Conservation (phyloP, 2,888 invertebrate genomes). For the Hofmannophila pseudospretella region DNA sequence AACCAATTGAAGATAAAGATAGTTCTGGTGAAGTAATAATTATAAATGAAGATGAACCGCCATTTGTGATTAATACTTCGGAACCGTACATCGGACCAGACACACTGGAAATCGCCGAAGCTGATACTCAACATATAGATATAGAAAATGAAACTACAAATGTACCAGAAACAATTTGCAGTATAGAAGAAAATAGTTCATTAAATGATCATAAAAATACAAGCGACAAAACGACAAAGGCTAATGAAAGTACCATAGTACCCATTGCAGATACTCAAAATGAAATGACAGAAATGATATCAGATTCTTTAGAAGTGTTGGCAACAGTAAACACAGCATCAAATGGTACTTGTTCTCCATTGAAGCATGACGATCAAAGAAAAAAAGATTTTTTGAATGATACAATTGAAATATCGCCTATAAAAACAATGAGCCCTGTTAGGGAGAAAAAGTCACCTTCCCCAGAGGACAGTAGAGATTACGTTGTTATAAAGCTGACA, state of each 20-base stretch:
- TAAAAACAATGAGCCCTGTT: constrained; percentile 63
- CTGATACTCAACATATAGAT: constrained; percentile 51
- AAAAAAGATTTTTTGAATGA: constrained; percentile 75
- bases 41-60: constrained; percentile 29
- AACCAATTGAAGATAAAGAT: constrained; percentile 29
- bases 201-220: background rate
- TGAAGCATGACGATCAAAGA: constrained; percentile 51
- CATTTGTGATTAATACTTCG: constrained; percentile 28
- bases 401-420: constrained; percentile 80
- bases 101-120: constrained; percentile 52
- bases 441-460: constrained; percentile 44
- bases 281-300: constrained; percentile 21
- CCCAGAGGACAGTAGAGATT: constrained; percentile 54
- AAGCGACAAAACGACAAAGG: background rate
- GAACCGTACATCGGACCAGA: constrained; percentile 29
- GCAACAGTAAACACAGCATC: constrained; percentile 21
- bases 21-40: constrained; percentile 34
- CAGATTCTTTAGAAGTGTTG: constrained; percentile 14
- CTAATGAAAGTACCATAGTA: background rate
- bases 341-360: constrained; percentile 53
- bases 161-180: constrained; percentile 8
- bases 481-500: constrained; percentile 53
- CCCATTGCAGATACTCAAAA: background rate
- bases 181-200: background rate
- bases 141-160: constrained; percentile 11